Evolutionary conservation across 2,797 vertebrate species (phyloP).

Genomic region (Apodemus agrarius): DNA sequence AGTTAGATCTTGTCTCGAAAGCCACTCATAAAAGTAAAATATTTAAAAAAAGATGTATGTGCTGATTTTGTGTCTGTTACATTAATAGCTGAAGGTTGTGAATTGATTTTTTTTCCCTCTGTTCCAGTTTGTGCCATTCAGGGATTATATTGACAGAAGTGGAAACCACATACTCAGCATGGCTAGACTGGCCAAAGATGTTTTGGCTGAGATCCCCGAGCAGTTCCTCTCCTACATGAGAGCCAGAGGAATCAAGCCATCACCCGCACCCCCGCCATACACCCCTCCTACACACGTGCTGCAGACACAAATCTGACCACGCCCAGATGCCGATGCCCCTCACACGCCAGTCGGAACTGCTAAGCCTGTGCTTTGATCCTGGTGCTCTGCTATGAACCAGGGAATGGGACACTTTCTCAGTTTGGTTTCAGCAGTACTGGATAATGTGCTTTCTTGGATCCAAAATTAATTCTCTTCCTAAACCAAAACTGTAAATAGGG

Average conservation of each 20-base stretch:
- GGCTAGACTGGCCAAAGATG: slow-evolving; percentile 97
- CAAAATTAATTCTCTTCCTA: slow-evolving; percentile 83
- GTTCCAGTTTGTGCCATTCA: slow-evolving; percentile 96
- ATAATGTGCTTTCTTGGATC: slow-evolving; percentile 81
- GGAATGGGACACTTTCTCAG: slow-evolving; percentile 65
- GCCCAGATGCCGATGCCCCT: slow-evolving; percentile 19
- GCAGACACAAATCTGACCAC: slow-evolving; percentile 96
- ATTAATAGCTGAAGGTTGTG: background rate
- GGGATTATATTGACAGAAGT: slow-evolving; percentile 97
- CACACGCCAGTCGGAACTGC: slow-evolving; percentile 66
- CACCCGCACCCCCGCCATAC: slow-evolving; percentile 95
- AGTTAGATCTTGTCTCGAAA: background rate
- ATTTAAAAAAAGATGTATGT: background rate
- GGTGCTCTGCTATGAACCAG: slow-evolving; percentile 85
- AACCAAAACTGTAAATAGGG: slow-evolving; percentile 89
- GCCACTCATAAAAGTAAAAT: background rate
- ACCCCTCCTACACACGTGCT: slow-evolving; percentile 92
- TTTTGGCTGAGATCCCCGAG: slow-evolving; percentile 97
- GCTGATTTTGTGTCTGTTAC: background rate
- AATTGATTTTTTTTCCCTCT: slow-evolving; percentile 44
- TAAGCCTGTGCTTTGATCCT: slow-evolving; percentile 79
- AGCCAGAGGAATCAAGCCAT: slow-evolving; percentile 97
- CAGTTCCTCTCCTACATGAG: slow-evolving; percentile 99
- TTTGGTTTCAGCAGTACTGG: slow-evolving; percentile 81
- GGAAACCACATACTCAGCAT: slow-evolving; percentile 97